Evolutionary conservation across 2,888 invertebrate species (phyloP).

Genomic region (Isotomurus palustris): DNA sequence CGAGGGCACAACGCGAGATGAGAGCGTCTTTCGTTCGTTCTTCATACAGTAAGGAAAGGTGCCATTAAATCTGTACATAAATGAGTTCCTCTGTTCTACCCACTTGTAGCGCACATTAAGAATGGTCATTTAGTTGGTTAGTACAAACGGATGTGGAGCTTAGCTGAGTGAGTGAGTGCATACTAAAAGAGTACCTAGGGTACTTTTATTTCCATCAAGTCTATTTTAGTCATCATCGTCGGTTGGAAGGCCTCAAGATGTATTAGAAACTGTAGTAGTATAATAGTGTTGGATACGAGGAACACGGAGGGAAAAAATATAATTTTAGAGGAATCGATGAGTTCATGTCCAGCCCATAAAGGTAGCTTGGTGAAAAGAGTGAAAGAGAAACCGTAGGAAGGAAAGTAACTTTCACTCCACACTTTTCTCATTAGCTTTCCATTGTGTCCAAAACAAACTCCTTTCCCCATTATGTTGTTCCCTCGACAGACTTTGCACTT

Average conservation of each 20-base stretch:
- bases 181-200: too few relatives aligned
- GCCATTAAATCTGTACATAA: too few relatives aligned
- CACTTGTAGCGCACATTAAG: too few relatives aligned
- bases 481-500: conserved; percentile 1
- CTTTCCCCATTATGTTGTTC: neutral
- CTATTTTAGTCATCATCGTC: neutral
- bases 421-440: conserved; percentile 16
- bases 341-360: neutral
- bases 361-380: neutral
- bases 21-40: too few relatives aligned
- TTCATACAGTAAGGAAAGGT: too few relatives aligned
- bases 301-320: neutral
- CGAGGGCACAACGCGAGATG: too few relatives aligned
- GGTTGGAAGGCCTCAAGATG: neutral
- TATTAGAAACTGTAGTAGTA: neutral
- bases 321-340: neutral
- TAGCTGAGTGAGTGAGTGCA: too few relatives aligned
- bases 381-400: neutral
- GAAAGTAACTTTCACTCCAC: conserved; percentile 6
- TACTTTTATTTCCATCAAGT: neutral
- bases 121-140: too few relatives aligned
- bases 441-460: conserved; percentile 11
- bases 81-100: too few relatives aligned
- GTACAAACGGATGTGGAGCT: too few relatives aligned
- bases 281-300: neutral